A percentile compares a stretch with the other conserved stretches of the same genome.
These are phyloP conservation scores for Timandra comae DNA, from an alignment of 2,888 invertebrate genomes.

Conservation along the genomic window DNA sequence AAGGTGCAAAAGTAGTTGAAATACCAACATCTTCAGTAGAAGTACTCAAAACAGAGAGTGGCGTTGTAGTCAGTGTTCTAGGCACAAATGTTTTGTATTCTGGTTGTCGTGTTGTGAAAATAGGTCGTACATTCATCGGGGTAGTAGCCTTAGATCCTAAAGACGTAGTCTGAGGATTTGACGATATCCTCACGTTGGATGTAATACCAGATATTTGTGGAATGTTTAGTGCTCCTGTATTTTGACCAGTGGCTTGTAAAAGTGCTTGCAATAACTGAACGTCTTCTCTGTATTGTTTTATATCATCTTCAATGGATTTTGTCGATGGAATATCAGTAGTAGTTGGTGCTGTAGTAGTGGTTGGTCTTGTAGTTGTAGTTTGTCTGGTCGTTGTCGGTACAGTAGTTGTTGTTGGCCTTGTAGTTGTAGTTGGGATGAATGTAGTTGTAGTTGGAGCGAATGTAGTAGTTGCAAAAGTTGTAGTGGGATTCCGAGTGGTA, in stretches of 20 bases:
- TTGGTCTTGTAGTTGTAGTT: conserved; percentile 27
- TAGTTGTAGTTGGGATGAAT: conserved; percentile 25
- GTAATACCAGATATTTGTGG: conserved; percentile 60
- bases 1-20: conserved; percentile 57
- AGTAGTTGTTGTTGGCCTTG: conserved; percentile 27
- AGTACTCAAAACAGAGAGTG: conserved; percentile 32
- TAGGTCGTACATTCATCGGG: conserved; percentile 49
- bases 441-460: conserved; percentile 25
- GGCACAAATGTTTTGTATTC: conserved; percentile 40
- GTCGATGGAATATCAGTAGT: too few species aligned
- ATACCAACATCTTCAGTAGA: conserved; percentile 51
- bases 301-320: conserved; percentile 45
- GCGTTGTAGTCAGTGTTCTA: conserved; percentile 46
- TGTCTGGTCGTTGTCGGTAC: conserved; percentile 27
- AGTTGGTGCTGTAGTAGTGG: conserved; percentile 30
- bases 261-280: conserved; percentile 61
- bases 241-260: conserved; percentile 59
- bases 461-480: conserved; percentile 25
- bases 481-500: conserved; percentile 29
- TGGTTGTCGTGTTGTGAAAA: conserved; percentile 48
- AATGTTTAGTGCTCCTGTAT: conserved; percentile 34
- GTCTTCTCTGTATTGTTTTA: conserved; percentile 62
- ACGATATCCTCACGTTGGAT: conserved; percentile 62
- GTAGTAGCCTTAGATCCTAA: conserved; percentile 56
- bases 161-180: conserved; percentile 56